Percentiles rank a stretch among this genome's conserved stretches.
phyloP scores from a whole-genome alignment of 2,797 vertebrate species.

The Acanthurus leucopareius region DNA sequence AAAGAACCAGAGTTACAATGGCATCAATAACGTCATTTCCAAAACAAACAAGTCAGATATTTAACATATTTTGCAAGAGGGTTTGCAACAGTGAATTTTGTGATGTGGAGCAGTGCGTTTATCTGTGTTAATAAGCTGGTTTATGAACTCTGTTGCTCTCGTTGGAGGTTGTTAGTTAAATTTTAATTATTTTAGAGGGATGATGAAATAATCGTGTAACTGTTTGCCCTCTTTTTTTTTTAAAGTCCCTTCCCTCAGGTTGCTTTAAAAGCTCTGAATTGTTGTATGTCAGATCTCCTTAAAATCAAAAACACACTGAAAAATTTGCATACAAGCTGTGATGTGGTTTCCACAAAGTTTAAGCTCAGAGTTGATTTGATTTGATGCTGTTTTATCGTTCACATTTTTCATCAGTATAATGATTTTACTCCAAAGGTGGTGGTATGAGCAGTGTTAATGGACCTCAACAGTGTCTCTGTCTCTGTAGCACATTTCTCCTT shows the following conservation, averaged over 20 bases:
- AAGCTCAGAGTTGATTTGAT: neutral
- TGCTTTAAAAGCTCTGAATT: neutral
- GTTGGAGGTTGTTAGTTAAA: neutral
- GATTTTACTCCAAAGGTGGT: conserved; percentile 31
- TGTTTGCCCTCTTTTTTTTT: neutral
- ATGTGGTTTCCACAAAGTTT: conserved; percentile 18
- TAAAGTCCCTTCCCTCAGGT: neutral
- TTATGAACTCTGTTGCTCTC: neutral
- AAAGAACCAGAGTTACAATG: neutral
- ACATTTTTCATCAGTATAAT: conserved; percentile 13
- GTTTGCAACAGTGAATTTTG: too few species aligned
- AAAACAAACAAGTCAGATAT: neutral
- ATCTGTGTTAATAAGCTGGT: neutral
- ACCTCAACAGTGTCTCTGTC: conserved; percentile 11
- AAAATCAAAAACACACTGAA: conserved; percentile 9
- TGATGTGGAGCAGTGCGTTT: too few species aligned
- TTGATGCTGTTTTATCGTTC: conserved; percentile 12
- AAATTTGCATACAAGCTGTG: neutral
- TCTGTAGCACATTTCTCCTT: conserved; percentile 42
- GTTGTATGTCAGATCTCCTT: conserved; percentile 1
- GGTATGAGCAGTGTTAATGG: conserved; percentile 42
- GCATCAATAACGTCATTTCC: neutral
- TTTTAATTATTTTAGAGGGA: neutral
- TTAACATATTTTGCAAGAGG: too few species aligned
- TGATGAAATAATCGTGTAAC: neutral